Percentiles rank a stretch among this genome's conserved stretches.
Evolutionary conservation across 1,140 invertebrate genomes (phyloP).

Genomic region (Triops longicaudatus): DNA sequence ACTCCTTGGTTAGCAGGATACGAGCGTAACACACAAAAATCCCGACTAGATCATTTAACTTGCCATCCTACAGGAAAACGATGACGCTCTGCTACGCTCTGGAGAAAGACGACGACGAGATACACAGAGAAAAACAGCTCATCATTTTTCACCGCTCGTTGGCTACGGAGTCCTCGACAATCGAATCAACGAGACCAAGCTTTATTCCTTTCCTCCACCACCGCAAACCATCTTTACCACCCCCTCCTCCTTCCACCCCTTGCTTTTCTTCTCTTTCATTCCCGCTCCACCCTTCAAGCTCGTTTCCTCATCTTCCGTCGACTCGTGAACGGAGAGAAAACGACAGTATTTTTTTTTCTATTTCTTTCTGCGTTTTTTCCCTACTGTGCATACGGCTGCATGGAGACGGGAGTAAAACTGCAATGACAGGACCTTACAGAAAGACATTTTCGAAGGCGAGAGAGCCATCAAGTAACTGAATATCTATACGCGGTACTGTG

Average conservation of each 20-base stretch:
- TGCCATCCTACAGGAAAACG: not conserved
- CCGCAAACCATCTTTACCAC: not conserved
- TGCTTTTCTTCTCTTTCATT: not conserved
- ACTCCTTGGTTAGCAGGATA: not conserved
- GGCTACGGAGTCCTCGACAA: slow-evolving; percentile 13
- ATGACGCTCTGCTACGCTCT: not conserved
- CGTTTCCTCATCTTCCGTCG: slow-evolving; percentile 10
- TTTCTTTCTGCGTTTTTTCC: not conserved
- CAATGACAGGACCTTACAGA: not conserved
- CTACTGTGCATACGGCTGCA: not conserved
- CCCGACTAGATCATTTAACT: not conserved
- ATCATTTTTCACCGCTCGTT: slow-evolving; percentile 15
- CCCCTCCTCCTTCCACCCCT: not conserved
- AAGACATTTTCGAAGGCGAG: not conserved
- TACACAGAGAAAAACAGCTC: not conserved
- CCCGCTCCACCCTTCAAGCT: not conserved
- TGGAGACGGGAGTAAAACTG: not conserved
- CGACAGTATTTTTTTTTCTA: not conserved
- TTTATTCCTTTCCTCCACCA: not conserved
- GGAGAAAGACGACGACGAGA: not conserved
- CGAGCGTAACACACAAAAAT: not conserved
- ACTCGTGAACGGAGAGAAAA: not conserved
- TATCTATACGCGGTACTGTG: not conserved
- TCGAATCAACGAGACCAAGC: slow-evolving; percentile 14
- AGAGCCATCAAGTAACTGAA: not conserved